Evolutionary conservation across 2,888 invertebrate genomes (phyloP), one percentile per base, ranked within the genome.

Genomic region (Cremastobaeus sp.): DNA sequence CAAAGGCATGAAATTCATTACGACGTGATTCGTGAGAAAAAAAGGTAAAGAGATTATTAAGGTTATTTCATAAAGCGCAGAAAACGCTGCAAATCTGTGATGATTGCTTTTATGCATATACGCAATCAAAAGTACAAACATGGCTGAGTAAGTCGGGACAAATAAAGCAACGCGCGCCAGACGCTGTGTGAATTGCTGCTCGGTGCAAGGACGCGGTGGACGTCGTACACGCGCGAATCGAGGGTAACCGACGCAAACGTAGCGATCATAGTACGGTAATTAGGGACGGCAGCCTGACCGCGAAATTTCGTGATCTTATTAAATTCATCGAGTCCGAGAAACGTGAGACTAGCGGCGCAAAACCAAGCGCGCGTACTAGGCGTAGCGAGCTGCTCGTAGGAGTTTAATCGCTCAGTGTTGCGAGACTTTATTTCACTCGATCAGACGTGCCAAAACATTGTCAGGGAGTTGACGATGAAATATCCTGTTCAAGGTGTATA

Each of bases 251-350:
- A 62, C 41, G 65, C 69, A 65, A 70, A 65, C 69, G 74, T 48
- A 69, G 68, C 73, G 73, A 68, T 68, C 68, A 54, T 43, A 57
- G 52, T 25, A 57, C 52, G 68, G 77, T 80, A 84, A 84, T 84
- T 84, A 83, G 81, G 83, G 79, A 81, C 80, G 77, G 72, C n/a
- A n/a, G n/a, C 78, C 82, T 82, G 81, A 85, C 85, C 85, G 83
- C 85, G 82, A 85, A 85, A 85, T 85, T 86, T 85, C 85, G 85
- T 86, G 85, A 86, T 86, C 84, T 74, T 70, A 75, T 75, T 75
- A 47, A 75, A 71, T 80, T 78, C 80, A 75, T 77, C 47, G 54
- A 50, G 65, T 20, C 39, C 5, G 28, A 50, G 71, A 48, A 71
- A 59, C 71, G 70, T 62, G 70, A 65, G 65, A 65, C 71, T 54